phyloP scores from a whole-genome alignment of 64 coral and sea anemone genomes.

The Porites australiensis region DNA sequence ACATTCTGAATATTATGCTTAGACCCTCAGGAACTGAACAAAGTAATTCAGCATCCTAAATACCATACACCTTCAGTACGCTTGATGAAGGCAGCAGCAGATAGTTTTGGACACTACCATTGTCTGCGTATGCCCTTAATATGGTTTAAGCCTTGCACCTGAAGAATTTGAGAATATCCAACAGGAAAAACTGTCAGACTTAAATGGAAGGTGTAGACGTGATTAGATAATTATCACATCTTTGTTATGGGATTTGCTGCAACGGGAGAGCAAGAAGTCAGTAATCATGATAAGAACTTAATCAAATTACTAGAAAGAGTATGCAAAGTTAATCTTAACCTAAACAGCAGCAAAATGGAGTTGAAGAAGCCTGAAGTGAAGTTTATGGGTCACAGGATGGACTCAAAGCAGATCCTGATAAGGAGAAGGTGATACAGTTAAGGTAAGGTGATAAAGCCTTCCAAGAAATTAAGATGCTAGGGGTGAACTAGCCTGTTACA shows the following conservation, averaged over 20 bases:
- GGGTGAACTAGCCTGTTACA: neutral
- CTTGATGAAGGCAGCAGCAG: neutral
- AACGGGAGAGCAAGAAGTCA: neutral
- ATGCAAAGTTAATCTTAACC: neutral
- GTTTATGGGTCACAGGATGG: neutral
- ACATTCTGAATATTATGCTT: too few species aligned
- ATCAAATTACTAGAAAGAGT: neutral
- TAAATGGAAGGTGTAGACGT: neutral
- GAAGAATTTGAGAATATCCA: conserved; percentile 1
- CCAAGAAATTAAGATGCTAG: neutral
- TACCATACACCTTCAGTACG: neutral
- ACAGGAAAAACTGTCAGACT: neutral
- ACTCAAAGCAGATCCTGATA: neutral
- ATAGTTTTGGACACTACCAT: neutral
- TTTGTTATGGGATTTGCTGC: neutral
- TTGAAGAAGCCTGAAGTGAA: neutral
- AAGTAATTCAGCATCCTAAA: neutral
- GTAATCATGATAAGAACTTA: neutral
- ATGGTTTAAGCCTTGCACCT: neutral
- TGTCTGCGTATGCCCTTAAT: neutral
- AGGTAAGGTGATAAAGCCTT: neutral
- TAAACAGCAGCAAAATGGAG: neutral
- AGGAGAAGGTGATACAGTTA: neutral
- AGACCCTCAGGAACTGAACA: neutral
- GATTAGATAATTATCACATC: neutral